Evolutionary conservation across 2,888 invertebrate genomes (phyloP).

Genomic region (Onchidella celtica): DNA sequence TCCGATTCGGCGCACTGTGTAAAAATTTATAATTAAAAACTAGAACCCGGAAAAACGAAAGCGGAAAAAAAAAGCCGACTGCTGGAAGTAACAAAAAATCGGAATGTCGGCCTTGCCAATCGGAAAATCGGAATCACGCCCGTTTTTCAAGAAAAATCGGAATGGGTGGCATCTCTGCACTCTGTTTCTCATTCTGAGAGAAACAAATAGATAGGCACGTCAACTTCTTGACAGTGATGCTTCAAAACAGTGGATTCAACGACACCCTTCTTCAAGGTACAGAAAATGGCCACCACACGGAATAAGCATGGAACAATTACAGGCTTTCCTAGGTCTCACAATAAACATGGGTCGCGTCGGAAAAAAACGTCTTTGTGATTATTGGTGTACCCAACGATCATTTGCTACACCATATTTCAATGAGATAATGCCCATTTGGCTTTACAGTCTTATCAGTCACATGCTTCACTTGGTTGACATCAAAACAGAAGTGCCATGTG

Average conservation of each 20-base stretch:
- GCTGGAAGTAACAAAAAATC: too few relatives aligned
- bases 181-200: too few relatives aligned
- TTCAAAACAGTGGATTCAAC: neutral
- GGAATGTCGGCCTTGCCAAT: too few relatives aligned
- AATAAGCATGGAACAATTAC: neutral
- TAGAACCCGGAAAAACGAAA: too few relatives aligned
- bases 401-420: constrained; percentile 8
- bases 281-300: neutral
- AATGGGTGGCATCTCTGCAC: too few relatives aligned
- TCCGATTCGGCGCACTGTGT: too few relatives aligned
- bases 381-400: neutral
- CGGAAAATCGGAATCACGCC: too few relatives aligned
- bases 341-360: constrained; percentile 24
- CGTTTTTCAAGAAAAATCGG: too few relatives aligned
- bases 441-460: neutral
- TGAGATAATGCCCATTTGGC: neutral
- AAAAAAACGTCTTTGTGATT: neutral
- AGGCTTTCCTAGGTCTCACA: neutral
- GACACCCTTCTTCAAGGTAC: neutral
- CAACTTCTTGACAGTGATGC: neutral
- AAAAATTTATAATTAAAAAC: too few relatives aligned
- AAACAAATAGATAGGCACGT: constrained; percentile 17
- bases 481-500: neutral
- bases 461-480: constrained; percentile 24
- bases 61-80: too few relatives aligned